phyloP scores from a whole-genome alignment of 2,113 vertebrate genomes.

The Tor tambroides region DNA sequence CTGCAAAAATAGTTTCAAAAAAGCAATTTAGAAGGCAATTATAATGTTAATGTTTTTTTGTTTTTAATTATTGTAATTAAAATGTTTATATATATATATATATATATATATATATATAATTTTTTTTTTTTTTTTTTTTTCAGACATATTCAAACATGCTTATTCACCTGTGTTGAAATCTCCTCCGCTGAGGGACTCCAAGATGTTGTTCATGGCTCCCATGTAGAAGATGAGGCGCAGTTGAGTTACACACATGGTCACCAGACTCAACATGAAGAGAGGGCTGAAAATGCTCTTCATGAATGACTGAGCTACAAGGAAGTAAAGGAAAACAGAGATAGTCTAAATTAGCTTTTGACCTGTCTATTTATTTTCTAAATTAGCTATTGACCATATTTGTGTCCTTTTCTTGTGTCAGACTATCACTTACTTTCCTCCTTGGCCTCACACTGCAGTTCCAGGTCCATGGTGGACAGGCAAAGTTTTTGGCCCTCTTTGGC shows the following conservation, averaged over 20 bases:
- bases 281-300: slow-evolving; percentile 89
- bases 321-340: background rate
- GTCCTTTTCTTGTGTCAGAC: background rate
- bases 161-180: slow-evolving; percentile 82
- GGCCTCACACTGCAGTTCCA: slow-evolving; percentile 87
- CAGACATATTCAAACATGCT: background rate
- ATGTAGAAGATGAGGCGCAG: slow-evolving; percentile 98
- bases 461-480: slow-evolving; percentile 88
- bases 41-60: no score
- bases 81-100: no score
- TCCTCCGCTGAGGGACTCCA: slow-evolving; percentile 83
- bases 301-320: slow-evolving; percentile 82
- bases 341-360: background rate
- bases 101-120: no score
- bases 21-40: background rate
- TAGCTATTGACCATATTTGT: no score
- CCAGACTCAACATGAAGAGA: slow-evolving; percentile 88
- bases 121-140: no score
- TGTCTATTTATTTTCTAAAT: background rate
- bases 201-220: slow-evolving; percentile 97
- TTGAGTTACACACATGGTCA: slow-evolving; percentile 97
- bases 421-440: slow-evolving; percentile 80
- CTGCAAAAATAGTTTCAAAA: slow-evolving; percentile 66
- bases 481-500: slow-evolving; percentile 84
- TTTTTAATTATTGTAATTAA: no score